Evolutionary conservation across 1,140 invertebrate species (phyloP).

Genomic region (Zeugodacus cucurbitae): DNA sequence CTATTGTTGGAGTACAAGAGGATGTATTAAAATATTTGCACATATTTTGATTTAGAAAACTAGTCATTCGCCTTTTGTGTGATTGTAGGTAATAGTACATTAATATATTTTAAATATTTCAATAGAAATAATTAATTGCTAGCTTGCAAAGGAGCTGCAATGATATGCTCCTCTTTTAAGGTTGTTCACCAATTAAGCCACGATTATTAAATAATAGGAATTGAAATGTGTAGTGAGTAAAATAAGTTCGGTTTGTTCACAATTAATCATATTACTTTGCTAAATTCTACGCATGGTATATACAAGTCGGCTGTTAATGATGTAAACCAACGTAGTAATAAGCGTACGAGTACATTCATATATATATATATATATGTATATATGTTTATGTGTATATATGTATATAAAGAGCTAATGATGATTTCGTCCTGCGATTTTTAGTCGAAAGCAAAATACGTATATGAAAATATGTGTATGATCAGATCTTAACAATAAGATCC

Average conservation of each 20-base stretch:
- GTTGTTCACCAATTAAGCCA: too few species aligned
- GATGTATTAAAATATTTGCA: neutral
- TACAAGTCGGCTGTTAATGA: too few species aligned
- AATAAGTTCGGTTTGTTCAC: neutral
- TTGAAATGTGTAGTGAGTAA: too few species aligned
- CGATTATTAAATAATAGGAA: too few species aligned
- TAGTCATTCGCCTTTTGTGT: neutral
- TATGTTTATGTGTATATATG: too few species aligned
- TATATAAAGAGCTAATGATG: too few species aligned
- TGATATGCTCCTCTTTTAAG: neutral
- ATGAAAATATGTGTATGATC: neutral
- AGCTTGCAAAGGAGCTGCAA: neutral
- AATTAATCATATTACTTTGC: neutral
- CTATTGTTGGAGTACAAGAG: neutral
- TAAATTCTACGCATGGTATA: neutral
- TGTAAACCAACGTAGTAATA: too few species aligned
- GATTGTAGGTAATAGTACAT: neutral
- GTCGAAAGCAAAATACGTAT: neutral
- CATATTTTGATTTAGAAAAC: neutral
- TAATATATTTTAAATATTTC: neutral
- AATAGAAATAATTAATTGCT: neutral
- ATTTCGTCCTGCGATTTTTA: neutral
- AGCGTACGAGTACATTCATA: too few species aligned
- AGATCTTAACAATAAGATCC: slow-evolving; percentile 74
- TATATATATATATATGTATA: too few species aligned